A percentile compares a stretch with the other conserved stretches of the same genome.
These are phyloP conservation scores for Heteromormyrus szaboi DNA, from an alignment of 2,797 vertebrate genomes.

Conservation along the genomic window DNA sequence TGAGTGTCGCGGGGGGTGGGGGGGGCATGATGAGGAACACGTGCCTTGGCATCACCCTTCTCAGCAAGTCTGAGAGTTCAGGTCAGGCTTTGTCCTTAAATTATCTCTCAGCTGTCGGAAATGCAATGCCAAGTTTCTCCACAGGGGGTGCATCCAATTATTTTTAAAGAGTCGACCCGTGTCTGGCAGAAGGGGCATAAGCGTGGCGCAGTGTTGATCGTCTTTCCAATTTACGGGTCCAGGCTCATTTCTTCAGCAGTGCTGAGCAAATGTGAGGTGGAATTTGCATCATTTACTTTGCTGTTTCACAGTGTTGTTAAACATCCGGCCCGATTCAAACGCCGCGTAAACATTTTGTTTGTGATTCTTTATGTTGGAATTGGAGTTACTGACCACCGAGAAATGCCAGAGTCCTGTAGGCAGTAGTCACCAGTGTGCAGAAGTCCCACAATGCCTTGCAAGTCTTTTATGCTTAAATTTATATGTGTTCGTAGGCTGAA, in stretches of 20 bases:
- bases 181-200: neutral
- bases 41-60: neutral
- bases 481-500: neutral
- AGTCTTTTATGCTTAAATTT: neutral
- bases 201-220: neutral
- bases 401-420: neutral
- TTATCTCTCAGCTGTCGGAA: neutral
- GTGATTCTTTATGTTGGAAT: neutral
- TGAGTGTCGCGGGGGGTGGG: neutral
- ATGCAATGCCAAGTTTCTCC: neutral
- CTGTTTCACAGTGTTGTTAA: neutral
- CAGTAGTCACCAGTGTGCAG: neutral
- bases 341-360: neutral
- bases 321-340: neutral
- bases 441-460: neutral
- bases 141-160: neutral
- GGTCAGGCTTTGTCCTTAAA: constrained; percentile 6
- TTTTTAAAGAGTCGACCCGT: neutral
- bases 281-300: neutral
- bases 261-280: neutral
- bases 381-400: neutral
- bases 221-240: neutral
- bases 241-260: neutral
- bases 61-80: neutral
- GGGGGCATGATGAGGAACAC: neutral